Evolutionary conservation across 2,113 vertebrate genomes (phyloP).

Genomic region (Serilophus lunatus): DNA sequence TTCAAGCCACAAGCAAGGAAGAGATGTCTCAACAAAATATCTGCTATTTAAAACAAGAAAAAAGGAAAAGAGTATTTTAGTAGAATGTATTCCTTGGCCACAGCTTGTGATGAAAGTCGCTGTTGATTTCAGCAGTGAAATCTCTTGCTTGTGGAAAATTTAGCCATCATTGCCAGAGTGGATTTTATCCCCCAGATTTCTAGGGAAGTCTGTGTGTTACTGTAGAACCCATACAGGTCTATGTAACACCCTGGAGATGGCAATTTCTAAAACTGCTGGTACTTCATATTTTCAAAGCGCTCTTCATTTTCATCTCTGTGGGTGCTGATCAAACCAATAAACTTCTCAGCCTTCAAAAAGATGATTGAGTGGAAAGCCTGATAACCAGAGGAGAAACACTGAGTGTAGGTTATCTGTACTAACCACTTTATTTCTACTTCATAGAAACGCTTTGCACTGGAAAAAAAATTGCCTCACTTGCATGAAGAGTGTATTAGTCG

Average conservation of each 20-base stretch:
- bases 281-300: background rate
- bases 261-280: slow-evolving; percentile 30
- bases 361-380: background rate
- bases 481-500: background rate
- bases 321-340: slow-evolving; percentile 33
- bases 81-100: background rate
- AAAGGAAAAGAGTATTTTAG: background rate
- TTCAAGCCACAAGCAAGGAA: background rate
- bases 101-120: background rate
- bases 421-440: background rate
- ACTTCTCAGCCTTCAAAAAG: slow-evolving; percentile 3
- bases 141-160: background rate
- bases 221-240: background rate
- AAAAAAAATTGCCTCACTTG: background rate
- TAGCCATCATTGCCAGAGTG: background rate
- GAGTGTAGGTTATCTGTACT: background rate
- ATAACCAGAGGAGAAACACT: background rate
- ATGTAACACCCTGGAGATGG: background rate
- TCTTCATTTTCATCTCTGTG: slow-evolving; percentile 47
- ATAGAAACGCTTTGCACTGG: background rate
- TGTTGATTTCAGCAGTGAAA: background rate
- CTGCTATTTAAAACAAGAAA: background rate
- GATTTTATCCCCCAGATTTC: background rate
- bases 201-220: background rate
- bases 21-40: background rate